phyloP scores from a whole-genome alignment of 2,113 vertebrate species.

The Reinhardtius hippoglossoides region DNA sequence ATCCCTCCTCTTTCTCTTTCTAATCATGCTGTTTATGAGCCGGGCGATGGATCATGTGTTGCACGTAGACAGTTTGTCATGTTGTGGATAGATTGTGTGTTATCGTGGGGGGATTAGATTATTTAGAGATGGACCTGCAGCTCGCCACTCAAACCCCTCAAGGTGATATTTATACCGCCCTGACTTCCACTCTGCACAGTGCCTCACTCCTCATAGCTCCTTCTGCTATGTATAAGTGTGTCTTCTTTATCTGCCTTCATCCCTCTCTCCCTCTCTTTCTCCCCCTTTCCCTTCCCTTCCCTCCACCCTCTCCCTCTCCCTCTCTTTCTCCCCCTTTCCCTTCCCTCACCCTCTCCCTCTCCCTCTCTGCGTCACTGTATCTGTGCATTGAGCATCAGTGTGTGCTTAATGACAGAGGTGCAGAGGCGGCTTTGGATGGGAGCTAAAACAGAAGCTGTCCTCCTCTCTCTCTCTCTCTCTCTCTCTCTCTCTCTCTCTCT shows the following conservation, averaged over 20 bases:
- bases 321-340: constrained; percentile 31
- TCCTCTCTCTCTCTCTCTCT: constrained; percentile 38
- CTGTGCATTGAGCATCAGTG: constrained; percentile 46
- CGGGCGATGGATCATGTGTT: neutral
- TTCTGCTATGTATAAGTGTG: neutral
- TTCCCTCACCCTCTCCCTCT: constrained; percentile 20
- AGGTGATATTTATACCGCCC: constrained; percentile 60
- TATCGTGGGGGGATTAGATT: constrained; percentile 52
- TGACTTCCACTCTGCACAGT: constrained; percentile 36
- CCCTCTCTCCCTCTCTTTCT: constrained; percentile 40
- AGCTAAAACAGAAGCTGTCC: constrained; percentile 66
- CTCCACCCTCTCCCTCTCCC: constrained; percentile 21
- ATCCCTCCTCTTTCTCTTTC: constrained; percentile 6
- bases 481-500: constrained; percentile 20
- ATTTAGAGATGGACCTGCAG: constrained; percentile 49
- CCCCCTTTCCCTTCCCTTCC: constrained; percentile 31
- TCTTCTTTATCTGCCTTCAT: constrained; percentile 40
- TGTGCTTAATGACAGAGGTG: constrained; percentile 63
- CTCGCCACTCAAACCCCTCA: too few relatives aligned
- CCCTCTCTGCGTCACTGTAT: constrained; percentile 63
- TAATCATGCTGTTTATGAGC: constrained; percentile 26
- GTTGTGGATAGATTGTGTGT: constrained; percentile 2
- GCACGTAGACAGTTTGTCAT: constrained; percentile 15
- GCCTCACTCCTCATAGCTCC: constrained; percentile 35
- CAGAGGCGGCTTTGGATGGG: constrained; percentile 65